Conservation (phyloP, 1,140 invertebrate genomes). For the Nephotettix cincticeps region DNA sequence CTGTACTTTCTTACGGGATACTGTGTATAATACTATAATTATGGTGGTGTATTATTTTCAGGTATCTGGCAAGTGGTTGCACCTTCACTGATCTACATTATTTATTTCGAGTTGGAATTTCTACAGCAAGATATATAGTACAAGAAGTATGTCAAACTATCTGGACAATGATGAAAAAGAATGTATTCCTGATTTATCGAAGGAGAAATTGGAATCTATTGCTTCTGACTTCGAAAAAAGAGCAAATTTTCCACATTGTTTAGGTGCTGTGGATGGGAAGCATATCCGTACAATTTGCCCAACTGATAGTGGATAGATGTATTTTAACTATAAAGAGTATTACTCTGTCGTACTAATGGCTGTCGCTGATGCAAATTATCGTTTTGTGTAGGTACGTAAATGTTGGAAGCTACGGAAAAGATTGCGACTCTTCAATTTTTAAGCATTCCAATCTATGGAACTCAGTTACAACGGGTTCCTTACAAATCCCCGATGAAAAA, state of each 20-base stretch:
- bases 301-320: slow-evolving; percentile 41
- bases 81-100: slow-evolving; percentile 37
- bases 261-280: slow-evolving; percentile 50
- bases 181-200: slow-evolving; percentile 29
- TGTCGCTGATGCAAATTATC: slow-evolving; percentile 46
- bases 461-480: slow-evolving; percentile 34
- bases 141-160: slow-evolving; percentile 36
- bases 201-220: slow-evolving; percentile 40
- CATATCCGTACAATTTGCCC: slow-evolving; percentile 43
- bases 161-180: slow-evolving; percentile 34
- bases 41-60: slow-evolving; percentile 28
- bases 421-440: slow-evolving; percentile 46
- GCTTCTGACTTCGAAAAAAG: slow-evolving; percentile 41
- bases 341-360: slow-evolving; percentile 49
- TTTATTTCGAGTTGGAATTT: slow-evolving; percentile 29
- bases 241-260: slow-evolving; percentile 50
- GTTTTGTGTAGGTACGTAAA: slow-evolving; percentile 46
- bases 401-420: slow-evolving; percentile 48
- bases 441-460: slow-evolving; percentile 40
- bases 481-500: slow-evolving; percentile 38
- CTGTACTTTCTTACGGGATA: neutral
- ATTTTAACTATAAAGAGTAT: slow-evolving; percentile 49
- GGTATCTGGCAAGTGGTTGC: slow-evolving; percentile 38
- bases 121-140: slow-evolving; percentile 19
- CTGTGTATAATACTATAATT: neutral